These are phyloP conservation scores for Chrysoperla carnea DNA, from an alignment of 1,140 invertebrate species.

Conservation along the genomic window DNA sequence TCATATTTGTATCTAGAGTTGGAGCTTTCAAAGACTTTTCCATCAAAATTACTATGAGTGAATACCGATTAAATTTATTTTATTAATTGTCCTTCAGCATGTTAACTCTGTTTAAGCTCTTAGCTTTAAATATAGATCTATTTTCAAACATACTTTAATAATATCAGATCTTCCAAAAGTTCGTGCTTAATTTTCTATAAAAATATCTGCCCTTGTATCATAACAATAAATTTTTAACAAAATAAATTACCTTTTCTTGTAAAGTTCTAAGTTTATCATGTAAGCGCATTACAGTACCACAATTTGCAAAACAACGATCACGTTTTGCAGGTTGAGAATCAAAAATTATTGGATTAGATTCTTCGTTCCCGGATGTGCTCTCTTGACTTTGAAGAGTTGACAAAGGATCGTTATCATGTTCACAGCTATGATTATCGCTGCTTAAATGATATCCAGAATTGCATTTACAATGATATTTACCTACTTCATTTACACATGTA, in stretches of 20 bases:
- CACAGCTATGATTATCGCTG: constrained; percentile 39
- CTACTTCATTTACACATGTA: constrained; percentile 36
- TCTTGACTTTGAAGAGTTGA: constrained; percentile 14
- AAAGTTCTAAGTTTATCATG: constrained; percentile 34
- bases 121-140: too few relatives aligned
- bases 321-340: constrained; percentile 21
- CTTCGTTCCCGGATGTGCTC: background rate
- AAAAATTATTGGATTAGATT: constrained; percentile 2
- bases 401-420: constrained; percentile 11
- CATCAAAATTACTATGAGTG: too few relatives aligned
- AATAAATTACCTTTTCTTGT: constrained; percentile 25
- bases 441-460: constrained; percentile 27
- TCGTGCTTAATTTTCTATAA: too few relatives aligned
- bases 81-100: too few relatives aligned
- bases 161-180: too few relatives aligned
- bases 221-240: background rate
- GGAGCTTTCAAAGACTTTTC: too few relatives aligned
- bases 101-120: too few relatives aligned
- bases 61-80: too few relatives aligned
- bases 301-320: constrained; percentile 35
- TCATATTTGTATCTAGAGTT: too few relatives aligned
- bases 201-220: too few relatives aligned
- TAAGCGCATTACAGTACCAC: constrained; percentile 34
- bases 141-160: too few relatives aligned
- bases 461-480: constrained; percentile 36